Conservation (phyloP, 2,113 vertebrate species). For the Myiagra hebetior region DNA sequence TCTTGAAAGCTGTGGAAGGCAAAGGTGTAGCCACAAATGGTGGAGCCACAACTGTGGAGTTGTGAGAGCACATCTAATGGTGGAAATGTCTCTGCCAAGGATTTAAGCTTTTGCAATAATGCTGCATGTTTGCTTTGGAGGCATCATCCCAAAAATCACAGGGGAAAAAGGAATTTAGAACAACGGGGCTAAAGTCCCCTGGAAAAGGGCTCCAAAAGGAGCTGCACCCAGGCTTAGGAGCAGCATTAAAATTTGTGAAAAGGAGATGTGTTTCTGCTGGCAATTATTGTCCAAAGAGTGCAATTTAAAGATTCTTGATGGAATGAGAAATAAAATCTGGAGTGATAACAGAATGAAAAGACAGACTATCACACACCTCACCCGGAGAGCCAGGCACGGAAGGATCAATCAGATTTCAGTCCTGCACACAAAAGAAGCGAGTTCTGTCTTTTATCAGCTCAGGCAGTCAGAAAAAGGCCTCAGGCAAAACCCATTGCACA, state of each 20-base stretch:
- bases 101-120: background rate
- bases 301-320: background rate
- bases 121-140: background rate
- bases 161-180: background rate
- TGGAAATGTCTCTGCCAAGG: background rate
- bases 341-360: constrained; percentile 26
- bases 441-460: constrained; percentile 24
- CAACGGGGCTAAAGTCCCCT: background rate
- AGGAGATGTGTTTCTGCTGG: background rate
- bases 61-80: background rate
- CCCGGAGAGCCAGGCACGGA: background rate
- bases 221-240: background rate
- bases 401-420: constrained; percentile 26
- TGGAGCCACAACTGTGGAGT: background rate
- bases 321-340: constrained; percentile 17
- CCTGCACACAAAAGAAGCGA: background rate
- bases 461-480: background rate
- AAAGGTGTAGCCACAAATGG: background rate
- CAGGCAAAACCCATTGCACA: background rate
- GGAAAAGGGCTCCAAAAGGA: background rate
- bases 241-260: background rate
- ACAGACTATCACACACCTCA: constrained; percentile 13
- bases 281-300: constrained; percentile 10
- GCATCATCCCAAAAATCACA: background rate
- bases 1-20: background rate